Evolutionary conservation across 2,888 invertebrate genomes (phyloP), one percentile per base, ranked within the genome.

Genomic region (Sinotaia quadrata): DNA sequence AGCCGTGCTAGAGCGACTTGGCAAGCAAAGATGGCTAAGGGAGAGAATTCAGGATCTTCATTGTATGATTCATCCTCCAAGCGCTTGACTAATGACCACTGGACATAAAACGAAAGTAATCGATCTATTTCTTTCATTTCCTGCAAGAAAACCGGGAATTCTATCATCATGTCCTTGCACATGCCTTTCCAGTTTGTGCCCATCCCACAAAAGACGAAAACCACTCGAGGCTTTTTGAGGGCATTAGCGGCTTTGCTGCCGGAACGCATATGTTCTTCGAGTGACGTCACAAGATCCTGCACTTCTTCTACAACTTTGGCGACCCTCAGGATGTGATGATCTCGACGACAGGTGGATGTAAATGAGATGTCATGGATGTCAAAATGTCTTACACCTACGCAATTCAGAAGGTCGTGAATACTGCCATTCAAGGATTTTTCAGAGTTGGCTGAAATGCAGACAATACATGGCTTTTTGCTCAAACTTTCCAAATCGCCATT

Each of bases 121-220:
- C 36, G 15, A 57, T 80, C 78, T 18, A 82, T 73, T 37, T 71
- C 67, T 47, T 69, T 18, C 29, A 83, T 67, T 4, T 72, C 68
- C 10, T 72, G 60, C 31, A 68, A 56, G 65, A 83, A 83, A 0
- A 75, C 63, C 1, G 56, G 36, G 31, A 70, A 68, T 37, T 59
- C 63, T 18, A 44, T 12, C 62, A 81, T 71, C 56, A 83, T 41
- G 47, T 78, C 76, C 51, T 62, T 58, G 51, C 82, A 78, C 84
- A 84, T 84, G 7, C 81, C 81, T 21, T 63, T 63, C 82, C 82
- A 83, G 8, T 75, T 62, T 21, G 82, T 83, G 8, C 84, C 83
- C 61, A 82, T 81, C 2, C 84, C 83, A 72, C 81, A 75, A 62
- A 78, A 84, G 4, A 83, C 81, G 61, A 80, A 83, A 4, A 81